A percentile compares a stretch with the other conserved stretches of the same genome.
Evolutionary conservation across 2,113 vertebrate species (phyloP).

Genomic region (Gambusia holbrooki): DNA sequence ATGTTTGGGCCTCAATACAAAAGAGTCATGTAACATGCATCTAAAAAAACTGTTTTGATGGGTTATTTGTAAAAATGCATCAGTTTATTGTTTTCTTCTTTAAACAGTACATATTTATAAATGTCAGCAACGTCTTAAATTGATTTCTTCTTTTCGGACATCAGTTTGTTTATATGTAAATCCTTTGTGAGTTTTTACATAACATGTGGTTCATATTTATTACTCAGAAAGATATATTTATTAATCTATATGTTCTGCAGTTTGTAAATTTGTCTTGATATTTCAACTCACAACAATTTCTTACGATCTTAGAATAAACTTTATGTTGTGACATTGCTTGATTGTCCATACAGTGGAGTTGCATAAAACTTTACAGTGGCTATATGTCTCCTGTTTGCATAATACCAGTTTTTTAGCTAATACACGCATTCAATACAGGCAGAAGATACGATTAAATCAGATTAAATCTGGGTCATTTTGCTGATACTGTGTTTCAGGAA

Average conservation of each 20-base stretch:
- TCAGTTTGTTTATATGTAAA: not conserved
- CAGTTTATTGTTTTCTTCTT: not conserved
- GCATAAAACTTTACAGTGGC: not conserved
- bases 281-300: not conserved
- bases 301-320: conserved; percentile 6
- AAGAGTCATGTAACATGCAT: no score
- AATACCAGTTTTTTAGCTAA: not conserved
- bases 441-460: conserved; percentile 21
- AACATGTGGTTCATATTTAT: not conserved
- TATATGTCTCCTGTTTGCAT: not conserved
- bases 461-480: conserved; percentile 46
- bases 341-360: not conserved
- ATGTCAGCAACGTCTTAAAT: not conserved
- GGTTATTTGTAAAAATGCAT: not conserved
- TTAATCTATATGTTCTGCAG: not conserved
- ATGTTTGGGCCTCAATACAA: no score
- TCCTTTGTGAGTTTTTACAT: not conserved
- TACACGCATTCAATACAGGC: not conserved
- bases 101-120: conserved; percentile 18
- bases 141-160: not conserved
- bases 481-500: conserved; percentile 59
- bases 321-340: not conserved
- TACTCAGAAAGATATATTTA: not conserved
- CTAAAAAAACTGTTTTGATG: no score
- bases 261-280: not conserved